Percentiles rank a stretch among this genome's conserved stretches.
Conservation (phyloP, 2,113 vertebrate genomes). For the Speoplatyrhinus poulsoni region DNA sequence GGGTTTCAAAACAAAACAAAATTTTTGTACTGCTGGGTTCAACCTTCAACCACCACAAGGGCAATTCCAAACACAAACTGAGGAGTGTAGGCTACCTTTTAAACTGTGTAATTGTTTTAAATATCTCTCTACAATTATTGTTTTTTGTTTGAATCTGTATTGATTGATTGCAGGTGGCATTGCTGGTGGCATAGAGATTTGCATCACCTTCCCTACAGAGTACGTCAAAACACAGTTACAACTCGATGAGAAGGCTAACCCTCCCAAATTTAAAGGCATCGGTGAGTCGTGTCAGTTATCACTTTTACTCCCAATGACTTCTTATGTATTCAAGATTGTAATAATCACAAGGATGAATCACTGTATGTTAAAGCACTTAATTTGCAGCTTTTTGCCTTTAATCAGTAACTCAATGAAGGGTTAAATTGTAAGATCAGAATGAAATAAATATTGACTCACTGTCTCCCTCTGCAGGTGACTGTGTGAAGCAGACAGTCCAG, state of each 20-base stretch:
- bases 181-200: conserved; percentile 94
- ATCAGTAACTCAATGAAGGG: not conserved
- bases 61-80: not conserved
- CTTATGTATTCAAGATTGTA: not conserved
- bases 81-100: not conserved
- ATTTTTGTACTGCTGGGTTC: not conserved
- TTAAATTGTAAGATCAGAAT: not conserved
- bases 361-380: not conserved
- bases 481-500: conserved; percentile 86
- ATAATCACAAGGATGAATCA: not conserved
- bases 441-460: not conserved
- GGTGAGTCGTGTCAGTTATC: conserved; percentile 65
- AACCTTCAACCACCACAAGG: not conserved
- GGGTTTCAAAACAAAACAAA: no score
- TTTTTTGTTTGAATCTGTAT: not conserved
- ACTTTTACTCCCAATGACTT: not conserved
- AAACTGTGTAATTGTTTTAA: not conserved
- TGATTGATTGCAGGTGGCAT: conserved; percentile 78
- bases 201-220: conserved; percentile 96
- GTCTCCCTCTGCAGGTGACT: conserved; percentile 76
- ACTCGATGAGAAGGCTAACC: conserved; percentile 90
- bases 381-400: not conserved
- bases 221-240: conserved; percentile 97
- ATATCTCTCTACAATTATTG: not conserved
- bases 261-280: conserved; percentile 89